Evolutionary conservation across 2,888 invertebrate species (phyloP).

Genomic region (Scelioninae gen. 2): DNA sequence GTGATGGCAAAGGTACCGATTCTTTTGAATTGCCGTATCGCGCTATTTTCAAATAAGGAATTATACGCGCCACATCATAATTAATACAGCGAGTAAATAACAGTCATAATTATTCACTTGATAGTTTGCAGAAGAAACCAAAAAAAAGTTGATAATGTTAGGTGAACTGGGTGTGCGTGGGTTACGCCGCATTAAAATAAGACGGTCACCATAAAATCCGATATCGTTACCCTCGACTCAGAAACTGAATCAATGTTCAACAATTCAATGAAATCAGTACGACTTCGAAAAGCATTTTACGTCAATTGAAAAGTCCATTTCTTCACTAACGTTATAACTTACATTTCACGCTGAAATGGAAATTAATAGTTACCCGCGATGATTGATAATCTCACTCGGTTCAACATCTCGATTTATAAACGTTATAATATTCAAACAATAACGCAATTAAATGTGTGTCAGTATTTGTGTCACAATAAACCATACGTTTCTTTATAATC

Average conservation of each 20-base stretch:
- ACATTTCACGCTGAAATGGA: not conserved
- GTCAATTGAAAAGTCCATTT: conserved; percentile 22
- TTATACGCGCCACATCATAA: conserved; percentile 23
- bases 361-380: conserved; percentile 28
- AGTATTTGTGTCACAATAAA: too few relatives aligned
- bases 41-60: conserved; percentile 19
- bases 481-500: too few relatives aligned
- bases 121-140: conserved; percentile 25
- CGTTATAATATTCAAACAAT: not conserved
- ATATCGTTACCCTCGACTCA: conserved; percentile 24
- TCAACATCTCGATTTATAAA: conserved; percentile 6
- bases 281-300: conserved; percentile 7
- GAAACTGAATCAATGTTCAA: conserved; percentile 29
- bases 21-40: not conserved
- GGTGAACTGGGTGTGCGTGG: conserved; percentile 36
- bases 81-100: conserved; percentile 12
- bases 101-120: conserved; percentile 39
- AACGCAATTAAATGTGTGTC: too few relatives aligned
- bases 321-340: conserved; percentile 23
- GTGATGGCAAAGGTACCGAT: not conserved
- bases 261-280: conserved; percentile 26
- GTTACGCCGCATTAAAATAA: conserved; percentile 36
- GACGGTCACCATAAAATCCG: conserved; percentile 30
- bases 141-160: conserved; percentile 26
- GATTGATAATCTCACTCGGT: conserved; percentile 17